These are phyloP conservation scores for Harpagifer antarcticus DNA, from an alignment of 2,797 vertebrate genomes.

Conservation along the genomic window DNA sequence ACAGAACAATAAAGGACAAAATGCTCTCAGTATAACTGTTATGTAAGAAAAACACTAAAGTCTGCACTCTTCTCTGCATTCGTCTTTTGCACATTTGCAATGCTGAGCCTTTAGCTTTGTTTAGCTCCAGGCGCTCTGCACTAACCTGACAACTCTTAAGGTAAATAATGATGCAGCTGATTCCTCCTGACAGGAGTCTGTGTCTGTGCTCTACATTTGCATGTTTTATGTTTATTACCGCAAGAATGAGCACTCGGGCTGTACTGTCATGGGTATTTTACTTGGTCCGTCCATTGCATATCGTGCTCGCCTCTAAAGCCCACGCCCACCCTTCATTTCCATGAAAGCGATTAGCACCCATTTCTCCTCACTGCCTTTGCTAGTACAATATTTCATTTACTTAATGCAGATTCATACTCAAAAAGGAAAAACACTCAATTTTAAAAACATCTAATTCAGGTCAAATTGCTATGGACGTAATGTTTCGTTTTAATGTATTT, in stretches of 20 bases:
- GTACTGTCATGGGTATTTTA: slow-evolving; percentile 58
- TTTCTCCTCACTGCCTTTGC: slow-evolving; percentile 8
- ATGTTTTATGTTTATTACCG: slow-evolving; percentile 81
- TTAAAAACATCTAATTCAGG: background rate
- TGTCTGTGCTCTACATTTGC: slow-evolving; percentile 64
- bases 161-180: slow-evolving; percentile 78
- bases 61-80: slow-evolving; percentile 29
- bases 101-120: slow-evolving; percentile 45
- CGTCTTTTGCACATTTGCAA: slow-evolving; percentile 53
- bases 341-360: slow-evolving; percentile 48
- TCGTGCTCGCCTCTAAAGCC: slow-evolving; percentile 7
- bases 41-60: slow-evolving; percentile 3
- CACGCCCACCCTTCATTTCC: slow-evolving; percentile 15
- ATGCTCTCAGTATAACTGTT: background rate
- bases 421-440: slow-evolving; percentile 8
- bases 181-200: slow-evolving; percentile 63
- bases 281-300: slow-evolving; percentile 66
- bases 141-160: slow-evolving; percentile 56
- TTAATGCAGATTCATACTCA: slow-evolving; percentile 27
- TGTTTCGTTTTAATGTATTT: no score
- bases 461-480: no score
- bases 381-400: slow-evolving; percentile 15
- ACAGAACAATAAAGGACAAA: slow-evolving; percentile 1
- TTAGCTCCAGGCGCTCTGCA: slow-evolving; percentile 41
- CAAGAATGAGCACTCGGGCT: slow-evolving; percentile 47